phyloP scores from a whole-genome alignment of 2,888 invertebrate species.

The Sisyra terminalis region DNA sequence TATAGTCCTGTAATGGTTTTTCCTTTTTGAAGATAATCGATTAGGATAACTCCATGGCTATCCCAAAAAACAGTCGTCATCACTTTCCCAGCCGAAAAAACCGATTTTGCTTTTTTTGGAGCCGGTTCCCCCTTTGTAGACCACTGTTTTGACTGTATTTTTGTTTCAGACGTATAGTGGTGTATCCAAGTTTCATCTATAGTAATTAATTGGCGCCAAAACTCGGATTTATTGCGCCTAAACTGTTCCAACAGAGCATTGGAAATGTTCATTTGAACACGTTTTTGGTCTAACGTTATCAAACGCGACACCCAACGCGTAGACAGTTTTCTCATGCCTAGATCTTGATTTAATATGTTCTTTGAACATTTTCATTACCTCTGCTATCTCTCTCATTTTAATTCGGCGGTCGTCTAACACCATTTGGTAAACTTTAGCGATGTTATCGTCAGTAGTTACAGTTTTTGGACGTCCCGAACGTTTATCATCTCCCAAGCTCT shows the following conservation, averaged over 20 bases:
- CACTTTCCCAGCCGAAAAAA: no score
- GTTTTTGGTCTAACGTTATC: background rate
- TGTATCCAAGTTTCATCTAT: no score
- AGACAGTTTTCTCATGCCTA: slow-evolving; percentile 14
- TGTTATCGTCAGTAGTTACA: slow-evolving; percentile 13
- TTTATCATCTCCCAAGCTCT: no score
- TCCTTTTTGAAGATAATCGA: background rate
- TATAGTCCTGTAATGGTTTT: no score
- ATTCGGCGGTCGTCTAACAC: slow-evolving; percentile 12
- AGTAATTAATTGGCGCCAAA: no score
- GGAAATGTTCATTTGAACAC: background rate
- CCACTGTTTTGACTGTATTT: slow-evolving; percentile 2
- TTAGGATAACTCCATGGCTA: no score
- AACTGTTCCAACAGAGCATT: background rate
- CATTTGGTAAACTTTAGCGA: no score
- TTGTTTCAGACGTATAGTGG: background rate
- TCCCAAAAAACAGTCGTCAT: no score
- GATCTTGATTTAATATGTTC: slow-evolving; percentile 12
- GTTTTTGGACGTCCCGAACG: no score
- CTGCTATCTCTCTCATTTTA: slow-evolving; percentile 2
- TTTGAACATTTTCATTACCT: slow-evolving; percentile 7
- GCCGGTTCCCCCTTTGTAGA: background rate
- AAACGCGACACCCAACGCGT: slow-evolving; percentile 8
- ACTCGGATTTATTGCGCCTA: no score
- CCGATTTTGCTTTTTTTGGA: background rate